Base-by-base conservation (phyloP, 2,113 vertebrate genomes). In the Stigmatopora nigra region DNA sequence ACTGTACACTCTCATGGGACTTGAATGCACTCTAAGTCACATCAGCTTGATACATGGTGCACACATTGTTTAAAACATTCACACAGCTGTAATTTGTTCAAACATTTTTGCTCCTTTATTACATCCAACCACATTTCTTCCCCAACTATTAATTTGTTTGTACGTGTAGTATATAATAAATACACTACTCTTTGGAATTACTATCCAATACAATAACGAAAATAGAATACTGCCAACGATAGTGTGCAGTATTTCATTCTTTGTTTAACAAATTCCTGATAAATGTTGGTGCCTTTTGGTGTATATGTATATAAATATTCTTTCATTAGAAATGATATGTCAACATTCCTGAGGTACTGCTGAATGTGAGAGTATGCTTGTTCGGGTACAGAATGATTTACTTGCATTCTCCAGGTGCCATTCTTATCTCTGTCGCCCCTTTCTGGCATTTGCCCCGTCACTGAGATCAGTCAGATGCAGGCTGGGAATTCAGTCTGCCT, bases 321-420 rank as follows among this genome's bases (percentile, higher is more conserved):
- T 13, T 59, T 59, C 17, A 38, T 60, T 60, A 41, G 16, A 17
- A 20, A n/a, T 19, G 38, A 1, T 44, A 44, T 44, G 58, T 12
- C 12, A 61, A 38, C 58, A 41, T 36, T 11, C 62, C 7, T 55
- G 20, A 51, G 16, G 25, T 51, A 13, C 38, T 58, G 49, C 61
- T 65, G 45, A 52, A 36, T 8, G 44, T 51, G 61, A n/a, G 8
- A 53, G 19, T 11, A 60, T 60, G 58, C 74, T 75, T 80, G 57
- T 51, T 68, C 48, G 69, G 67, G 65, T 70, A 69, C 66, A 51
- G 49, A 72, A 61, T 72, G 1, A 67, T 77, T 78, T 70, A 64
- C 61, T 67, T 71, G 38, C 84, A 86, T 86, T 84, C 80, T 75
- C 77, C 73, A 76, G 76, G 75, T 83, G 69, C 77, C 82, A 60